These are phyloP conservation scores for Catharus ustulatus DNA, from an alignment of 2,797 vertebrate genomes.

Conservation along the genomic window DNA sequence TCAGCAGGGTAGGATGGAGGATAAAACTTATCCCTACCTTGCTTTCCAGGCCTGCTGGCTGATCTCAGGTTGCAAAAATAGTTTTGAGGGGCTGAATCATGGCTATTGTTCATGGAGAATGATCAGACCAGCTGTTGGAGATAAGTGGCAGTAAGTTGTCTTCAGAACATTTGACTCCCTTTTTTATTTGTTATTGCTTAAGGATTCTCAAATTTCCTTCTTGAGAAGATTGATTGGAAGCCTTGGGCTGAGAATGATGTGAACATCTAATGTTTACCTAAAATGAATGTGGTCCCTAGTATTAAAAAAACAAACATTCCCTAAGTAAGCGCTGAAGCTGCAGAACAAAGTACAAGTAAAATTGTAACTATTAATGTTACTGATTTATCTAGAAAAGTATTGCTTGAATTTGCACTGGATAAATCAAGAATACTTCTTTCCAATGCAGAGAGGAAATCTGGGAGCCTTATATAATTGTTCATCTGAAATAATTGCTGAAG, in stretches of 20 bases:
- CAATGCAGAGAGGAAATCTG: neutral
- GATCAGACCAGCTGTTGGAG: neutral
- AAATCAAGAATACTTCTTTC: neutral
- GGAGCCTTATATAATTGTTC: conserved; percentile 21
- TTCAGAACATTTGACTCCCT: neutral
- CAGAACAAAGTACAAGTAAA: neutral
- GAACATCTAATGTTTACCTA: neutral
- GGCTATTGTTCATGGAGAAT: neutral
- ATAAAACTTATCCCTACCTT: neutral
- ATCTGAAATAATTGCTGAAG: conserved; percentile 32
- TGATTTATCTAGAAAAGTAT: neutral
- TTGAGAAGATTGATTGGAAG: neutral
- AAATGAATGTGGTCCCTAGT: neutral
- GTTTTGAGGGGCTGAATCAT: neutral
- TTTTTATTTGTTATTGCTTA: neutral
- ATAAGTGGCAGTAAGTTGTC: neutral
- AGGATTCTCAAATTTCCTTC: neutral
- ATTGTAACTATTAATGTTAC: neutral
- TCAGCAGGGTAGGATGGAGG: neutral
- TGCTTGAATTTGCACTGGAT: neutral
- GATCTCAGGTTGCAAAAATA: neutral
- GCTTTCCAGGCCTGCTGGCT: neutral
- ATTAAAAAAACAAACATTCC: neutral
- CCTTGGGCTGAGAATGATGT: neutral
- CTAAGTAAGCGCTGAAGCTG: neutral